Conservation (phyloP, 2,888 invertebrate genomes). For the Scaptomyza polygonia region DNA sequence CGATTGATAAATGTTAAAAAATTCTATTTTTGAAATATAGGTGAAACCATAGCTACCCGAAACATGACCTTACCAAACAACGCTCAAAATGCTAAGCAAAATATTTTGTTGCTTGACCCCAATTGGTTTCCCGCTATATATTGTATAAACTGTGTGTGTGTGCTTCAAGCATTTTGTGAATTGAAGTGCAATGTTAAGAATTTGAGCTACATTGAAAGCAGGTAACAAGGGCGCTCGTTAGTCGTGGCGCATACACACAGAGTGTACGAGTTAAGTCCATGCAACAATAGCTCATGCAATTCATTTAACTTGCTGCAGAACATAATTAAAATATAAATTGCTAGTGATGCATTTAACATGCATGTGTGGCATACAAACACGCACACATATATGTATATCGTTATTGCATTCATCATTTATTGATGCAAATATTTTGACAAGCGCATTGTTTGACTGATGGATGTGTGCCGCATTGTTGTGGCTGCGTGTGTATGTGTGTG, state of each 20-base stretch:
- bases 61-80: not conserved
- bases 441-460: conserved; percentile 55
- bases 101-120: conserved; percentile 14
- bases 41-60: not conserved
- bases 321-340: conserved; percentile 49
- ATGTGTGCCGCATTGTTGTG: conserved; percentile 55
- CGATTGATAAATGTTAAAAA: no score
- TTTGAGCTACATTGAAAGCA: not conserved
- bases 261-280: conserved; percentile 3
- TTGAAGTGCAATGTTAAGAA: conserved; percentile 1
- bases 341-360: conserved; percentile 38
- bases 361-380: conserved; percentile 6
- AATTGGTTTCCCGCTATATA: not conserved
- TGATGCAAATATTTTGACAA: conserved; percentile 57
- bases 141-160: not conserved
- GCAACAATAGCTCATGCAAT: conserved; percentile 8
- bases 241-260: not conserved
- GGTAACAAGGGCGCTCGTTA: conserved; percentile 28
- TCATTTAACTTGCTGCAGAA: not conserved
- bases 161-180: not conserved
- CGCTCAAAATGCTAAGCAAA: not conserved
- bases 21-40: no score
- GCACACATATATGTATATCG: not conserved
- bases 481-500: conserved; percentile 17
- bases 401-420: conserved; percentile 49